phyloP scores from a whole-genome alignment of 2,797 vertebrate genomes.

The Anguilla marmorata region DNA sequence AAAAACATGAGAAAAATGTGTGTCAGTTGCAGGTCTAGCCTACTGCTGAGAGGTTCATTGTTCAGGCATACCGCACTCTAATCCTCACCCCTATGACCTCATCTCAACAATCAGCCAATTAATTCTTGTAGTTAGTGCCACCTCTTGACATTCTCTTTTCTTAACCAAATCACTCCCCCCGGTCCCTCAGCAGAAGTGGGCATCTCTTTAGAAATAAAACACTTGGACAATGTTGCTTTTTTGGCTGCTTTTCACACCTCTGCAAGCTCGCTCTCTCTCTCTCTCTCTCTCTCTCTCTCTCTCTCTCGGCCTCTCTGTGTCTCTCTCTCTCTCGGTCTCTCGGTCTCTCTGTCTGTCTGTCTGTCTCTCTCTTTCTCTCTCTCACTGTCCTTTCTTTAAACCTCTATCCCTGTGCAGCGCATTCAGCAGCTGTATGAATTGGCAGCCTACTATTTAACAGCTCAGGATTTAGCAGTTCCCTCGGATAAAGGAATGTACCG shows the following conservation, averaged over 20 bases:
- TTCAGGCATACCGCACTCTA: not conserved
- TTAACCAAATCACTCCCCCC: not conserved
- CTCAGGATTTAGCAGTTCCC: not conserved
- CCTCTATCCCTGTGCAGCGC: not conserved
- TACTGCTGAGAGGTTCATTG: not conserved
- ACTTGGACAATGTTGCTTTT: slow-evolving; percentile 6
- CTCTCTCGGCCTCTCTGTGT: not conserved
- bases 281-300: not conserved
- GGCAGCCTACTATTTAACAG: not conserved
- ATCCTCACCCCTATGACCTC: slow-evolving; percentile 1
- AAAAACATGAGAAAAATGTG: not conserved
- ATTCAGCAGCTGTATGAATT: not conserved
- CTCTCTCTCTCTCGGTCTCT: not conserved
- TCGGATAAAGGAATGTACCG: not conserved
- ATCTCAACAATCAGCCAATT: not conserved
- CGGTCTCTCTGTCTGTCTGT: not conserved
- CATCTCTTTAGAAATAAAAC: not conserved
- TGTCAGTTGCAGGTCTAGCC: not conserved
- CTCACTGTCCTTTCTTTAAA: not conserved
- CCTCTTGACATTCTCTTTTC: not conserved
- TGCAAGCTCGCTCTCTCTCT: not conserved
- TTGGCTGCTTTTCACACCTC: not conserved
- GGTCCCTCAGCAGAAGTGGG: not conserved
- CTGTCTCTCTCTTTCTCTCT: not conserved
- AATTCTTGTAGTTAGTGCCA: not conserved